Evolutionary conservation across 2,797 vertebrate genomes (phyloP), one percentile per base, ranked within the genome.

Genomic region (Pelochelys cantorii): DNA sequence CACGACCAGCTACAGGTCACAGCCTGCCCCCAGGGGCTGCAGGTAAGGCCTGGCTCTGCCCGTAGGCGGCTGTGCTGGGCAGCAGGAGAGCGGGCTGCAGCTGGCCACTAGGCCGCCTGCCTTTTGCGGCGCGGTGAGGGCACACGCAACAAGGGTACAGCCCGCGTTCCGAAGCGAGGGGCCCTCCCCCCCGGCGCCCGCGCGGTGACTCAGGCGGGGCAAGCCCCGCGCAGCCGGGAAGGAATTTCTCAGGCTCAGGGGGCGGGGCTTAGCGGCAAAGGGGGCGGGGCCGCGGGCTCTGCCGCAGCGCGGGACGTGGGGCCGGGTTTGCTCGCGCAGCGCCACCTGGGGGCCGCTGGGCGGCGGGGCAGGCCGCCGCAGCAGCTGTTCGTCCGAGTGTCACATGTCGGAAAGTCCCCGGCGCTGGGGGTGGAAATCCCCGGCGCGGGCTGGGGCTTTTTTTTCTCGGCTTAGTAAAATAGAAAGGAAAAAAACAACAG

Each of bases 371-470:
- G 5, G 55, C 42, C 42, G 42, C 42, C 5, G 11, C 52, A 1
- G 68, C 71, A 14, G 74, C 60, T 7, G 79, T 10, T 54, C 7
- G 42, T 42, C 48, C 29, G 57, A 11, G 3, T 95, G 90, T 98
- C 96, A 97, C 97, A 97, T 92, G 87, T 91, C 95, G 98, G 98
- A 98, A 98, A 97, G 96, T 97, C 97, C 98, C 95, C 15, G 53
- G 82, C 4, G 48, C 97, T 8, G 84, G 8, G 56, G 91, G 96
- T 97, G 98, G 98, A 98, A 98, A 97, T 97, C 97, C 98, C 97
- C 97, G 57, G 10, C 1, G 3, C 11, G 42, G 42, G 3, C 29
- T 91, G 93, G 86, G 60, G 2, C 96, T 88, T 84, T 93, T 68
- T 77, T 75, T 68, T 79, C 89, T 11, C 20, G 5, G 31, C 75